phyloP scores from a whole-genome alignment of 1,140 invertebrate genomes.

The Drosophila paulistorum region DNA sequence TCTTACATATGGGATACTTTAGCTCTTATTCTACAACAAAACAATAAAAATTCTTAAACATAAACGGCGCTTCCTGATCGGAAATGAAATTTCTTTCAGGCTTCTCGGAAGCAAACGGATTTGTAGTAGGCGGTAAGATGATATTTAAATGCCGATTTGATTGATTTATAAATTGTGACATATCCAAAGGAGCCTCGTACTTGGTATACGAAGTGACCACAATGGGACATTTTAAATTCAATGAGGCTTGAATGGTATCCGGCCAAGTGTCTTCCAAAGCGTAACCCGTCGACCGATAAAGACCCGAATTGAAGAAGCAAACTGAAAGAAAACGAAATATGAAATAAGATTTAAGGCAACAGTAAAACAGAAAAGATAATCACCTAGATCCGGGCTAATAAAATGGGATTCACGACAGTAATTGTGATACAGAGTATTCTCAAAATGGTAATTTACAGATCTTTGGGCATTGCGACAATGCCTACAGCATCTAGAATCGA shows the following conservation, averaged over 20 bases:
- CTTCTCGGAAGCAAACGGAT: slow-evolving; percentile 87
- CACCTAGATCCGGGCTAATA: slow-evolving; percentile 85
- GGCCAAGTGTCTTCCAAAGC: slow-evolving; percentile 87
- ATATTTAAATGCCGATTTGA: slow-evolving; percentile 83
- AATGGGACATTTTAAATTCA: slow-evolving; percentile 84
- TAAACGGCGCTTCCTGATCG: slow-evolving; percentile 87
- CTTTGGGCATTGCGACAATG: slow-evolving; percentile 58
- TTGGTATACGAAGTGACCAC: slow-evolving; percentile 87
- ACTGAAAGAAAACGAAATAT: slow-evolving; percentile 75
- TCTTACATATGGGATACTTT: not conserved
- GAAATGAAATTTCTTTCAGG: slow-evolving; percentile 90
- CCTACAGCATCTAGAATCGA: slow-evolving; percentile 60
- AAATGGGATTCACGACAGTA: slow-evolving; percentile 83
- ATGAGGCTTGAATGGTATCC: slow-evolving; percentile 85
- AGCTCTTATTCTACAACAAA: slow-evolving; percentile 80
- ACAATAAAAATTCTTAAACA: slow-evolving; percentile 89
- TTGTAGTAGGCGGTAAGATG: slow-evolving; percentile 84
- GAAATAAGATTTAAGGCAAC: not conserved
- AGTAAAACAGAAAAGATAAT: not conserved
- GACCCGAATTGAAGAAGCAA: slow-evolving; percentile 89
- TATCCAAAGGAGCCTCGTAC: slow-evolving; percentile 86
- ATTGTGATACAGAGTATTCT: slow-evolving; percentile 86
- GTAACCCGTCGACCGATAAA: slow-evolving; percentile 87
- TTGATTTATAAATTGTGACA: slow-evolving; percentile 84
- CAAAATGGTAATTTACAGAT: slow-evolving; percentile 69